A percentile compares a stretch with the other conserved stretches of the same genome.
Conservation (phyloP, 2,797 vertebrate genomes). For the Muraenolepis orangiensis region DNA sequence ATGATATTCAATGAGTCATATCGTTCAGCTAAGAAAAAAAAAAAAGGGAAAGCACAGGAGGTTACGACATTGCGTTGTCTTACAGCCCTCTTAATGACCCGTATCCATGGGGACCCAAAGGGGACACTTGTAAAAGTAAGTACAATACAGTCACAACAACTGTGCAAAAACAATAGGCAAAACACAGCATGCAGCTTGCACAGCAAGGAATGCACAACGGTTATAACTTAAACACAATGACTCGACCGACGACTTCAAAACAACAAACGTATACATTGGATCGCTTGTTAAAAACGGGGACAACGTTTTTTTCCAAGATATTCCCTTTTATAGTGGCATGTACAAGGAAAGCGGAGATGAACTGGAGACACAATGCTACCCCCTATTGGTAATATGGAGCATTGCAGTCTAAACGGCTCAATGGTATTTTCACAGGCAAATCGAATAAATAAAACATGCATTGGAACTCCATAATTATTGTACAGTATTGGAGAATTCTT, state of each 20-base stretch:
- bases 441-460: neutral
- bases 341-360: neutral
- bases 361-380: slow-evolving; percentile 39
- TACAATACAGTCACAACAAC: slow-evolving; percentile 23
- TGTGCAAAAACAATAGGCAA: slow-evolving; percentile 16
- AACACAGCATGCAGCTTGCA: slow-evolving; percentile 18
- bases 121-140: neutral
- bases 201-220: slow-evolving; percentile 41
- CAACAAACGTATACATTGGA: neutral
- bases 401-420: slow-evolving; percentile 25
- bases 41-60: neutral
- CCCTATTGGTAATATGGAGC: slow-evolving; percentile 37
- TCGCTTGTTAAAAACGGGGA: neutral
- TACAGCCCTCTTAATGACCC: neutral
- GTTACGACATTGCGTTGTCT: neutral
- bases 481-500: neutral
- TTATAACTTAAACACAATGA: slow-evolving; percentile 6
- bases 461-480: neutral
- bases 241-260: neutral
- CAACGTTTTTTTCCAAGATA: neutral
- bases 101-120: neutral
- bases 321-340: too few species aligned
- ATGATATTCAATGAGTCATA: neutral
- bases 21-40: neutral
- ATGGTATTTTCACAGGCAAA: neutral